A percentile compares a stretch with the other conserved stretches of the same genome.
Evolutionary conservation across 1,140 invertebrate genomes (phyloP).

Genomic region (Neodiprion lecontei): DNA sequence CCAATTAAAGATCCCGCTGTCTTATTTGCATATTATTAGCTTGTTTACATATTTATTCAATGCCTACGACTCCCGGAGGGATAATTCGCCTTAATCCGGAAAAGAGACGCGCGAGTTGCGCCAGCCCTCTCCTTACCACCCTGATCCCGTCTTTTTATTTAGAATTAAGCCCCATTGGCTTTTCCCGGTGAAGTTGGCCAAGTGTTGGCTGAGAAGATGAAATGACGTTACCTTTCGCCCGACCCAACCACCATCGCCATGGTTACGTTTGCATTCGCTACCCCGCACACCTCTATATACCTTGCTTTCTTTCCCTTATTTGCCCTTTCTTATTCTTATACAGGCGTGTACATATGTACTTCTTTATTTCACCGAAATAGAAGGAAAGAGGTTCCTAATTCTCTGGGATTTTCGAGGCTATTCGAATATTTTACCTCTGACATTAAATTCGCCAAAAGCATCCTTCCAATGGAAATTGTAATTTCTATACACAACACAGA

Average conservation of each 20-base stretch:
- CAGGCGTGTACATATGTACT: no score
- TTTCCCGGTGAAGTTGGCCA: background rate
- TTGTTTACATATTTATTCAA: constrained; percentile 60
- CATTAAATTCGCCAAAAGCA: no score
- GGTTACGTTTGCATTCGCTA: background rate
- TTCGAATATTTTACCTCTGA: no score
- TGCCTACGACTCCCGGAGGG: constrained; percentile 25
- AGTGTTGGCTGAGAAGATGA: background rate
- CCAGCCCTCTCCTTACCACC: background rate
- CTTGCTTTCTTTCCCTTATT: background rate
- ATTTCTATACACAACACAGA: no score
- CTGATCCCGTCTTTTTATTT: background rate
- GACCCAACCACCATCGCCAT: background rate
- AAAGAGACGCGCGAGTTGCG: background rate
- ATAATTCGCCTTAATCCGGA: background rate
- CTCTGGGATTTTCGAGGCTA: no score
- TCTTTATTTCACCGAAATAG: no score
- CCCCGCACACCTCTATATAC: background rate
- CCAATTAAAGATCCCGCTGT: constrained; percentile 33
- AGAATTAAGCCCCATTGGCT: background rate
- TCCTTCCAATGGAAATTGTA: no score
- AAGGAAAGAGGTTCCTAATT: no score
- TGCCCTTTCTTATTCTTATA: background rate
- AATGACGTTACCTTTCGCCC: background rate
- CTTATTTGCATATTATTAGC: constrained; percentile 59